Base-by-base conservation (phyloP, 2,888 invertebrate genomes). In the Sphaerophoria rueppellii region DNA sequence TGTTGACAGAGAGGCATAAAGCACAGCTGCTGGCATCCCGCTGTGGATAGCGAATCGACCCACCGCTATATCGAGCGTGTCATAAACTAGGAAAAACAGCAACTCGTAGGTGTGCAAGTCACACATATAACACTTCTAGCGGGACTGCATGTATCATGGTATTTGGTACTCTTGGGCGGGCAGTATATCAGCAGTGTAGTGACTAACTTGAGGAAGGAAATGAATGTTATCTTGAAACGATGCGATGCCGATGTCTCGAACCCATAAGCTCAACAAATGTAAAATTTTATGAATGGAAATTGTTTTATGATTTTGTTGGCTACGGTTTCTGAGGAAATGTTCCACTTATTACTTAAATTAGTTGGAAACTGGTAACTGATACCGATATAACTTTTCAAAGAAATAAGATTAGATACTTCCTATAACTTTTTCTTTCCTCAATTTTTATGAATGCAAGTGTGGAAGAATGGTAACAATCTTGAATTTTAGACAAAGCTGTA, bases 241-340 rank as follows among this genome's bases (percentile, higher is more conserved):
- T 24, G 24, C 24, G 24, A 24, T 46, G 24, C 24, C 48, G 80
- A 80, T 76, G 75, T 76, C 57, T 24, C 24, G 24, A 24, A 24
- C 52, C 58, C 58, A 24, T 54, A 65, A 24, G 65, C 61, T 24
- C 35, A 55, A 57, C 67, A 54, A 75, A 75, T 81, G 63, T 63
- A 63, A 71, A 67, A 52, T 76, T 57, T 71, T 75, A 54, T 81
- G 81, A 81, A 81, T 81, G 81, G 50, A 69, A 78, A 24, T 24
- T 2, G 63, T 46, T 82, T 82, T 78, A 78, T 78, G 40, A 32
- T 52, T 63, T 40, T 65, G 78, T 65, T 74, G 54, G 82, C 46
- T 74, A 70, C 65, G 74, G 78, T 74, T 82, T 78, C 78, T 58
- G 63, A 63, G 78, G 74, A 82, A 60, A 74, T 74, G 40, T 63